phyloP scores from a whole-genome alignment of 2,888 invertebrate species.

The Cactoblastis cactorum region DNA sequence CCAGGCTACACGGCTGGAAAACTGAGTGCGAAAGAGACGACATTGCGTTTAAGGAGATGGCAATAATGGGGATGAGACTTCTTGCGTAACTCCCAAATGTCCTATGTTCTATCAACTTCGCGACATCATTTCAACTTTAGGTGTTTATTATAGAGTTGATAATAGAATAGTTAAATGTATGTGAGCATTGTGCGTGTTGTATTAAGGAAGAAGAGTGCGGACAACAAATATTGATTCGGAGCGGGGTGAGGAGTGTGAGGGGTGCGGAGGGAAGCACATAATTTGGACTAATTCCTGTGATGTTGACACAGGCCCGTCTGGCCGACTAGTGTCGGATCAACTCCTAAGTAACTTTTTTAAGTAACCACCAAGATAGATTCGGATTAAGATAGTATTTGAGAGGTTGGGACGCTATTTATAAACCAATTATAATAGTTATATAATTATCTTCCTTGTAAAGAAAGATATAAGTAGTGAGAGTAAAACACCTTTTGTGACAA shows the following conservation, averaged over 20 bases:
- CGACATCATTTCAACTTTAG: conserved; percentile 22
- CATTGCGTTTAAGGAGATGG: conserved; percentile 71
- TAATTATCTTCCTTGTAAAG: no score
- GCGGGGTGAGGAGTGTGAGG: conserved; percentile 45
- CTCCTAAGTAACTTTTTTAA: conserved; percentile 55
- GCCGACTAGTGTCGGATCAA: conserved; percentile 55
- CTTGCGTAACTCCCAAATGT: conserved; percentile 28
- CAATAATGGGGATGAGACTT: conserved; percentile 66
- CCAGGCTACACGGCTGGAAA: conserved; percentile 40
- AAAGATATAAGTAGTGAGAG: no score
- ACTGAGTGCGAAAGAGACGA: conserved; percentile 66
- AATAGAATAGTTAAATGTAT: conserved; percentile 23
- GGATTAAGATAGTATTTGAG: conserved; percentile 3
- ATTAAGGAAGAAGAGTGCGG: conserved; percentile 78
- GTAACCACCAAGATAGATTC: conserved; percentile 24
- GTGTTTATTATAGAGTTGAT: background rate
- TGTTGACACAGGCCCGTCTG: conserved; percentile 76
- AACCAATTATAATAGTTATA: no score
- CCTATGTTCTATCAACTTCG: conserved; percentile 25
- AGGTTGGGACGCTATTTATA: no score
- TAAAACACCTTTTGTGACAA: no score
- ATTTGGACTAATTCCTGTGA: conserved; percentile 77
- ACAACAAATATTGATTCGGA: conserved; percentile 80
- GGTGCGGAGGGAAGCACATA: conserved; percentile 53
- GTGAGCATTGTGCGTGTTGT: conserved; percentile 74